Evolutionary conservation across 2,888 invertebrate species (phyloP).

Genomic region (Lamproptera curius): DNA sequence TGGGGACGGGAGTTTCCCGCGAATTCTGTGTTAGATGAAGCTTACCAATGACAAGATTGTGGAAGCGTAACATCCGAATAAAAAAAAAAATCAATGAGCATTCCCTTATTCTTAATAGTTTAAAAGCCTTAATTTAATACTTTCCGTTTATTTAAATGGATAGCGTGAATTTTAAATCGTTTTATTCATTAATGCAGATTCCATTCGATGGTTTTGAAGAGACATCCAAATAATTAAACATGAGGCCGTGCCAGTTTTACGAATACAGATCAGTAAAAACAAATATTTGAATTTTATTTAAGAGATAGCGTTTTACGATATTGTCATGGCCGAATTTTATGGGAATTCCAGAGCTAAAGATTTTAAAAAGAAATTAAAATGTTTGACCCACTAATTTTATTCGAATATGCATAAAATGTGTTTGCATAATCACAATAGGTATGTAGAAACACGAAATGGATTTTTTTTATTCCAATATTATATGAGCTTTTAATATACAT

Average conservation of each 20-base stretch:
- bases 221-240: background rate
- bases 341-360: slow-evolving; percentile 4
- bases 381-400: slow-evolving; percentile 16
- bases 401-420: slow-evolving; percentile 14
- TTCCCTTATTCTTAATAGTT: background rate
- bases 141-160: background rate
- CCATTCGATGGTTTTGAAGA: slow-evolving; percentile 1
- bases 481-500: no score
- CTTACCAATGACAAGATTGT: no score
- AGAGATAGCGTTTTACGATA: slow-evolving; percentile 14
- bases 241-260: slow-evolving; percentile 4
- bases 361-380: slow-evolving; percentile 12
- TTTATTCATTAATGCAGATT: slow-evolving; percentile 5
- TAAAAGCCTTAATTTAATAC: no score
- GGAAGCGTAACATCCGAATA: no score
- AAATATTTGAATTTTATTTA: slow-evolving; percentile 13
- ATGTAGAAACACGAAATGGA: slow-evolving; percentile 17
- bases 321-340: slow-evolving; percentile 9
- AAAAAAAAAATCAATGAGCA: background rate
- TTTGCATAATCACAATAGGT: background rate
- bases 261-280: no score
- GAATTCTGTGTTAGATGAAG: no score
- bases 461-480: no score
- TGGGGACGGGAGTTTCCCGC: no score
- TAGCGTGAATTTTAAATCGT: background rate